These are phyloP conservation scores for Danaus chrysippus DNA, from an alignment of 2,888 invertebrate species.

Conservation along the genomic window DNA sequence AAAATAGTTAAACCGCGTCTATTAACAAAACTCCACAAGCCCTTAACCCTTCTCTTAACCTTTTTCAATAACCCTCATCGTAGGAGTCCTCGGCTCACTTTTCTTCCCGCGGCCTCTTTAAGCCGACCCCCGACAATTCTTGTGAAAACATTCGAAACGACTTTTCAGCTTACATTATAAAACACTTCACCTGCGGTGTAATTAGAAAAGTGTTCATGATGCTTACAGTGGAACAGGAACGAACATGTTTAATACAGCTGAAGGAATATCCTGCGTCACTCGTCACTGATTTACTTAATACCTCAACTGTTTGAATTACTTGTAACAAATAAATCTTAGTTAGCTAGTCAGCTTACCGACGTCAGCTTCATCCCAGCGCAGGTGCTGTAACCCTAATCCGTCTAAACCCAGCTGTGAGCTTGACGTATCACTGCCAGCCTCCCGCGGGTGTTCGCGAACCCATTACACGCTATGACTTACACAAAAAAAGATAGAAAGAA, in stretches of 20 bases:
- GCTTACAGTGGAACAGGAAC: no score
- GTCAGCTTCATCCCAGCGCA: background rate
- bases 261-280: no score
- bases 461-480: background rate
- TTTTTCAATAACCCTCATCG: conserved; percentile 5
- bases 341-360: background rate
- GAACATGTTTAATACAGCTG: no score
- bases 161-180: background rate
- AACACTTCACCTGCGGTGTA: no score
- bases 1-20: background rate
- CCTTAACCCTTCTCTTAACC: background rate
- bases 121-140: conserved; percentile 1
- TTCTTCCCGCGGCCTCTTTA: background rate
- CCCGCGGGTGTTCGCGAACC: background rate
- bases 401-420: background rate
- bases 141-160: background rate
- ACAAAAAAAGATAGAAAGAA: background rate
- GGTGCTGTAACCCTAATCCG: conserved; percentile 3
- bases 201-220: no score
- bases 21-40: background rate
- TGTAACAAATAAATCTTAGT: background rate
- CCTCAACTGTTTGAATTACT: background rate
- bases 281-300: background rate
- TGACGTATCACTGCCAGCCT: conserved; percentile 1
- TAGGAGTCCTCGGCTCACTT: background rate